phyloP scores from a whole-genome alignment of 2,797 vertebrate genomes.

The Eurystomus glaucurus region DNA sequence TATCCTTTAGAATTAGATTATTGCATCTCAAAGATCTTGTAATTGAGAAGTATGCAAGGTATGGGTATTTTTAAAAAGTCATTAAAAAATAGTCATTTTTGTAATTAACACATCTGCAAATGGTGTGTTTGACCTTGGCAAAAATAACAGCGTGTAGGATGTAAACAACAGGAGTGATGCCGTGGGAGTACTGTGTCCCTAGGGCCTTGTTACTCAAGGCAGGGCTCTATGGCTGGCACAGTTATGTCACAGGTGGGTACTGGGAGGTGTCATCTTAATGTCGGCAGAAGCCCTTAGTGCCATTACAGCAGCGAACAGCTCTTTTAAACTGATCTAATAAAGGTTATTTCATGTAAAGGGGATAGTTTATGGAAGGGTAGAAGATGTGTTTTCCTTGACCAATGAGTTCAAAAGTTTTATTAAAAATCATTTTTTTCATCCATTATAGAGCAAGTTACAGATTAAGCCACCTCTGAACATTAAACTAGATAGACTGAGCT shows the following conservation, averaged over 20 bases:
- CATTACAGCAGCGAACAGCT: background rate
- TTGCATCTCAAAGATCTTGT: background rate
- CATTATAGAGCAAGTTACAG: background rate
- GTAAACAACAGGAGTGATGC: background rate
- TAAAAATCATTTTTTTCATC: background rate
- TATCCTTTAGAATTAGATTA: background rate
- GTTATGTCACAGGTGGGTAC: background rate
- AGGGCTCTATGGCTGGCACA: background rate
- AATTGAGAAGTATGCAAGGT: background rate
- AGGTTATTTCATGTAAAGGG: background rate
- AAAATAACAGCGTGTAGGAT: background rate
- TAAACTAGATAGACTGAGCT: background rate
- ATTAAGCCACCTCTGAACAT: background rate
- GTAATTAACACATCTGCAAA: background rate
- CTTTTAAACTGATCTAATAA: background rate
- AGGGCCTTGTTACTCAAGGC: slow-evolving; percentile 5
- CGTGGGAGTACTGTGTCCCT: background rate
- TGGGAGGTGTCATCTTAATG: background rate
- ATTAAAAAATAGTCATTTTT: background rate
- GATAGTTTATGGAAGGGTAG: background rate
- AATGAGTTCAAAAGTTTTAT: background rate
- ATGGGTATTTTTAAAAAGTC: fast-evolving
- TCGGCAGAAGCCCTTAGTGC: background rate
- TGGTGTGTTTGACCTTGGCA: background rate
- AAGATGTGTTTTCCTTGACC: background rate